phyloP scores from a whole-genome alignment of 2,113 vertebrate species.

The Hyperoodon ampullatus region DNA sequence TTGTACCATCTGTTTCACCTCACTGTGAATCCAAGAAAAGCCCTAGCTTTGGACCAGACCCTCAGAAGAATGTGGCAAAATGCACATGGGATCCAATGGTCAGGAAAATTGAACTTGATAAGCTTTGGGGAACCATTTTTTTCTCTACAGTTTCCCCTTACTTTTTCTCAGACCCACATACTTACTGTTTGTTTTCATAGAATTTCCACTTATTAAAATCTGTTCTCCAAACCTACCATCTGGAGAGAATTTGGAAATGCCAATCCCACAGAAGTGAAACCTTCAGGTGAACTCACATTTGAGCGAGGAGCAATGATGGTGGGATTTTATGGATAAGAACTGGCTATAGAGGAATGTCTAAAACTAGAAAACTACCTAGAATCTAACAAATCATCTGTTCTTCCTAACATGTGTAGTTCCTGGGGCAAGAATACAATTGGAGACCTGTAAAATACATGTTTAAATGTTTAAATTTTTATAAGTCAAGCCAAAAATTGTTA shows the following conservation, averaged over 20 bases:
- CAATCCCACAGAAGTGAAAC: neutral
- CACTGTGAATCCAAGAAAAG: neutral
- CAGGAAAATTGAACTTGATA: neutral
- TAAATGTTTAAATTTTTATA: neutral
- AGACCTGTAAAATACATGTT: neutral
- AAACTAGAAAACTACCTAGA: neutral
- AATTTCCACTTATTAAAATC: constrained; percentile 21
- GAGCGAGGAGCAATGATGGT: neutral
- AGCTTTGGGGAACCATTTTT: neutral
- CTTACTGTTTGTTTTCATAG: neutral
- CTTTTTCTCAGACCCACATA: neutral
- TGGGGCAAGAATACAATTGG: neutral
- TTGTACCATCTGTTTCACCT: neutral
- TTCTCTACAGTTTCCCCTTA: neutral
- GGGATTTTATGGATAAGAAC: neutral
- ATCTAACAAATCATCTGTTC: neutral
- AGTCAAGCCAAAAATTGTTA: neutral
- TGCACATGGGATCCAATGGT: neutral
- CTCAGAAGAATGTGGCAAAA: neutral
- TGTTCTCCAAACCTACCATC: neutral
- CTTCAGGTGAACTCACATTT: neutral
- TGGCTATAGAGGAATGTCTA: neutral
- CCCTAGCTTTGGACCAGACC: neutral
- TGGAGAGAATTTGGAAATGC: constrained; percentile 23
- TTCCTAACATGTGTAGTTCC: neutral